Percentiles rank a stretch among this genome's conserved stretches.
Conservation (phyloP, 2,888 invertebrate species). For the Hartigia nigra region DNA sequence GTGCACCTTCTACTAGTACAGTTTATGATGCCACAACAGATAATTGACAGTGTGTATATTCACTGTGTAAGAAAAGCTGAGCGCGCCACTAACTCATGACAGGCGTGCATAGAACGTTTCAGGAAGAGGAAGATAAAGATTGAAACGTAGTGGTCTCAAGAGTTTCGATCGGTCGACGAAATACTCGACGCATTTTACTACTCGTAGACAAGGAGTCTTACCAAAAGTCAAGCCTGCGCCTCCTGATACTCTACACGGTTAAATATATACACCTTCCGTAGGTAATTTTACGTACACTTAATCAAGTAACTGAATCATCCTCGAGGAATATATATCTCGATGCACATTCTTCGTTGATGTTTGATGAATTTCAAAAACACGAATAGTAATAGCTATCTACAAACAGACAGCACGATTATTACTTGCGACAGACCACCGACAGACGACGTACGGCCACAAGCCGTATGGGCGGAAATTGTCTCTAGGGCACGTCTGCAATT, state of each 20-base stretch:
- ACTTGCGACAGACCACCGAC: not conserved
- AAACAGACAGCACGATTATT: not conserved
- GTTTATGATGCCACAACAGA: not conserved
- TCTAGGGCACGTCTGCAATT: constrained; percentile 5
- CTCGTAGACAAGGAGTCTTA: constrained; percentile 3
- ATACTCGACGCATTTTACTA: constrained; percentile 19
- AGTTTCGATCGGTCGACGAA: constrained; percentile 16
- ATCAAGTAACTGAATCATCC: not conserved
- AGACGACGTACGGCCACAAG: constrained; percentile 10
- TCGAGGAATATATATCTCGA: not conserved
- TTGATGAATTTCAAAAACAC: not conserved
- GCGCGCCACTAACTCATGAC: not conserved
- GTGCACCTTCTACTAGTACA: not conserved
- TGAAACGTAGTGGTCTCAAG: not conserved
- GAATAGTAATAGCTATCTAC: not conserved
- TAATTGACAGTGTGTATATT: not conserved
- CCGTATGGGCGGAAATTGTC: constrained; percentile 9
- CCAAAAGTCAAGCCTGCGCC: not conserved
- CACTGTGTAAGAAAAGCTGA: not conserved
- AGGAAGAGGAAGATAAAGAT: not conserved
- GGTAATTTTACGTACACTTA: not conserved
- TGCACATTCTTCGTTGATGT: not conserved
- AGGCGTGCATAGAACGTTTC: not conserved
- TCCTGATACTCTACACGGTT: constrained; percentile 1
- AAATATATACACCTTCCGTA: not conserved